Evolutionary conservation across 2,113 vertebrate species (phyloP).

Genomic region (Ammodytes dubius): DNA sequence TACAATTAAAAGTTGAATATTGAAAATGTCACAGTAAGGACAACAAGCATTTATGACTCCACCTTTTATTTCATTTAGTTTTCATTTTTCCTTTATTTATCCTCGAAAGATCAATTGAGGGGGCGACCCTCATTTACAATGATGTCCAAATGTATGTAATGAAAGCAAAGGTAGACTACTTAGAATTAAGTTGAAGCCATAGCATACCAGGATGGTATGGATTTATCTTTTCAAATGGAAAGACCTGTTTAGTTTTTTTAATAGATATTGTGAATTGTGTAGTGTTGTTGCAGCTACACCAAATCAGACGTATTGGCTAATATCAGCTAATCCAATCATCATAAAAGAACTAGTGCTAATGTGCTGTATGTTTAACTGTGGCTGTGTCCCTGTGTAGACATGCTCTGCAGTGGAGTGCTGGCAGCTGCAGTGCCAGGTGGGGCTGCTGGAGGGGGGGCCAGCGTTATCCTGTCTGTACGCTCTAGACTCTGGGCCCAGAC

Average conservation of each 20-base stretch:
- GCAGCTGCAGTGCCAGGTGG: slow-evolving; percentile 85
- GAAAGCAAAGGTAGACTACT: too few species aligned
- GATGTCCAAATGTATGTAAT: too few species aligned
- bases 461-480: slow-evolving; percentile 85
- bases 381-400: slow-evolving; percentile 76
- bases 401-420: slow-evolving; percentile 88
- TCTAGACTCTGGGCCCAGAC: slow-evolving; percentile 90
- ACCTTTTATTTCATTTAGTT: too few species aligned
- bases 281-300: neutral
- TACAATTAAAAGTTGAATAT: too few species aligned
- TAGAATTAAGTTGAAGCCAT: too few species aligned
- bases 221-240: neutral
- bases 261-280: neutral
- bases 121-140: too few species aligned
- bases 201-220: too few species aligned
- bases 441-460: slow-evolving; percentile 85
- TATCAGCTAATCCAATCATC: neutral
- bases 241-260: neutral
- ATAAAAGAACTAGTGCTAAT: neutral
- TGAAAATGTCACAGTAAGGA: too few species aligned
- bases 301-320: neutral
- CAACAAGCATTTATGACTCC: too few species aligned
- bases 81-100: too few species aligned
- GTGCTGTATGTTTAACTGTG: slow-evolving; percentile 6
- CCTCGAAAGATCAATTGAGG: too few species aligned